Percentiles rank a stretch among this genome's conserved stretches.
phyloP scores from a whole-genome alignment of 1,140 invertebrate genomes.

The Megalonaias nervosa region DNA sequence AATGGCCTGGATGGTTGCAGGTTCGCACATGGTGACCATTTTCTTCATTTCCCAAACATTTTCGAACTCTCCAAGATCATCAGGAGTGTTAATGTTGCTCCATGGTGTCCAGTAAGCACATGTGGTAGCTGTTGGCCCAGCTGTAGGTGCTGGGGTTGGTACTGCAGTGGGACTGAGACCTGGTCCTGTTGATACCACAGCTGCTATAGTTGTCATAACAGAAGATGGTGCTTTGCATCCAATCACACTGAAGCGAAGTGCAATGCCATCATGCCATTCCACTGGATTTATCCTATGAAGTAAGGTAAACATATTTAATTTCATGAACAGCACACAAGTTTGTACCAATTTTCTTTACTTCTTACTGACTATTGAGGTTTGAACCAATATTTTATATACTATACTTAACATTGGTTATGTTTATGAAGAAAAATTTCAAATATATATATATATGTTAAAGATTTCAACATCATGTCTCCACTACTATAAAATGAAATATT shows the following conservation, averaged over 20 bases:
- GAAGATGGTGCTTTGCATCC: slow-evolving; percentile 57
- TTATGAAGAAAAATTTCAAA: no score
- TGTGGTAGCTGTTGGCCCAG: slow-evolving; percentile 21
- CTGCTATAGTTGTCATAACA: slow-evolving; percentile 10
- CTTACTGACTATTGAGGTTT: no score
- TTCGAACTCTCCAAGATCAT: slow-evolving; percentile 65
- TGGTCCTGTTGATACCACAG: no score
- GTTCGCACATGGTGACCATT: slow-evolving; percentile 55
- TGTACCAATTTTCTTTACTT: no score
- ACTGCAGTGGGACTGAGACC: slow-evolving; percentile 12
- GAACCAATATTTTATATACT: no score
- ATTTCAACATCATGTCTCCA: slow-evolving; percentile 7
- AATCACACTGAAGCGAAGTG: slow-evolving; percentile 52
- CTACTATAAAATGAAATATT: no score
- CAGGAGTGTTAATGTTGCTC: slow-evolving; percentile 67
- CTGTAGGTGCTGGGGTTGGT: slow-evolving; percentile 2
- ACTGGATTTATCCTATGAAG: slow-evolving; percentile 45
- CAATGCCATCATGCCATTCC: slow-evolving; percentile 54
- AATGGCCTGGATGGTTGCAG: slow-evolving; percentile 51
- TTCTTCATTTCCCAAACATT: slow-evolving; percentile 60
- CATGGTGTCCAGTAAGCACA: slow-evolving; percentile 70
- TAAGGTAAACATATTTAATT: background rate
- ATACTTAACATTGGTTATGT: no score
- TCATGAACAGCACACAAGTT: background rate
- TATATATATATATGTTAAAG: no score